Base-by-base conservation (phyloP, 2,888 invertebrate genomes). In the Ctena decussata region DNA sequence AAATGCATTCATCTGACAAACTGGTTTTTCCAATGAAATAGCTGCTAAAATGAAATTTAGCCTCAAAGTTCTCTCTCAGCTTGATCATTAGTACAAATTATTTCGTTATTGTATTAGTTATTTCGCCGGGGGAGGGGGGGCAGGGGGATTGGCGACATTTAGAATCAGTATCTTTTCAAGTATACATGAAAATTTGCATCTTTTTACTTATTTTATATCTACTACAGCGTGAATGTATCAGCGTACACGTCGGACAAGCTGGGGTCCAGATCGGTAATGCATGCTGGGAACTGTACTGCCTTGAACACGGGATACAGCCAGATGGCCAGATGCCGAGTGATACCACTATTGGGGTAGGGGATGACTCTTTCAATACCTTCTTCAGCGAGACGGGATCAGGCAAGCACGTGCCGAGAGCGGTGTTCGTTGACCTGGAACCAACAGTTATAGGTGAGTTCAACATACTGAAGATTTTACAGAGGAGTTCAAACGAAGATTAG, bases 361-460 rank as follows among this genome's bases (percentile, higher is more conserved):
- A 99, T 96, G 97, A 92, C 96, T 98, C 98, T 86, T 99, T 98
- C 97, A 98, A 98, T 94, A 99, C 96, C 37, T 96, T 96, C 93
- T 96, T 96, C 94, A 95, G 96, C 84, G 99, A 99, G 96, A 99
- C 99, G 82, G 98, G 98, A 70, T 98, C 98, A 44, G 99, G 99
- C 94, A 99, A 99, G 95, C 99, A 99, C 95, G 99, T 99, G n/a
- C 99, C 99, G 70, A 97, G 99, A 93, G 94, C 95, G 98, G 98
- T 99, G 81, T 99, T 99, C 95, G 98, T 99, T n/a, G 99, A 99
- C 96, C 96, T 99, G 96, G 99, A 99, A 96, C 99, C 99, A 87
- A 99, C 99, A 91, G 99, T 99, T 94, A 98, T 99, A 90, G 98
- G 97, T 97, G 95, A 96, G 97, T 57, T 35, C 44, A 41, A 41